Base-by-base conservation (phyloP, 2,797 vertebrate species). In the Coreius guichenoti region DNA sequence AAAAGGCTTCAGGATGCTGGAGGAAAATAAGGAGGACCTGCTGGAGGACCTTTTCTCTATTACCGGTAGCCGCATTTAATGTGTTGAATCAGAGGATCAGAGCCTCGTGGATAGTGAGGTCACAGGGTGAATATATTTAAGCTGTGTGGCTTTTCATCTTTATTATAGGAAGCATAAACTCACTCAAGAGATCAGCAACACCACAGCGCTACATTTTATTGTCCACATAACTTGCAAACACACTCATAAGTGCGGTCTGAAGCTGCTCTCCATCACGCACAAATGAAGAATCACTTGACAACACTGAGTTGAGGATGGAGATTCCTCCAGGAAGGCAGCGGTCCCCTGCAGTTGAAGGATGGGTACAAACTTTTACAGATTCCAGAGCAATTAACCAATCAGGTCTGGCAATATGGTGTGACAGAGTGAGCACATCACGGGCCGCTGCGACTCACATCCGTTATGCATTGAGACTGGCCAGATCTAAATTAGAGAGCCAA, bases 401-500 rank as follows among this genome's bases (percentile, higher is more conserved):
- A 96, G 96, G 96, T 94, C 94, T 95, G 93, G 94, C 92, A 97
- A 95, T 95, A 94, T 94, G 92, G 92, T 74, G 96, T 98, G 97
- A 99, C 96, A 95, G 95, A 99, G 97, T 98, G 95, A 95, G 95
- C 95, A 94, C 96, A 96, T 99, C 97, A 97, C 94, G 94, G 95
- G 95, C 93, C 94, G 96, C 97, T 80, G 95, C 94, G 94, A 92
- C 95, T 92, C 89, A 91, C 98, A 99, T 99, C 97, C 96, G 96
- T 99, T 97, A 99, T 96, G 97, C 97, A 97, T 99, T 99, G 96
- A 98, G 93, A 92, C 93, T 93, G 94, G 94, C 96, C 94, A 98
- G 97, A 98, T 98, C 97, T 99, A 99, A 99, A 99, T 98, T 98
- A 98, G 97, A 97, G 97, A 98, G 97, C 97, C 98, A 99, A 99